These are phyloP conservation scores for Bellardia pandia DNA, from an alignment of 2,888 invertebrate species.

Conservation along the genomic window DNA sequence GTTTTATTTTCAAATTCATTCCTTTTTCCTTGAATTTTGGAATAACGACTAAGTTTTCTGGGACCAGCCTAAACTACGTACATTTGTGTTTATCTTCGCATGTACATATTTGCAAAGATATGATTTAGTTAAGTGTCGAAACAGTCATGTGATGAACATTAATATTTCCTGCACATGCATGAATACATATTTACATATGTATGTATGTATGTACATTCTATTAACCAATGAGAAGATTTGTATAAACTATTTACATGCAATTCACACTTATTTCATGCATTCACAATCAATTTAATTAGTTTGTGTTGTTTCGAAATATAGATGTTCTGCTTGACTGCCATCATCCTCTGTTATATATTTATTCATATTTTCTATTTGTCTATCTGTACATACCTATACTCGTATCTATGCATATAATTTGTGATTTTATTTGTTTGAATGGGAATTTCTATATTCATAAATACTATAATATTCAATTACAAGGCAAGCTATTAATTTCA, in stretches of 20 bases:
- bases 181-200: neutral
- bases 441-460: constrained; percentile 12
- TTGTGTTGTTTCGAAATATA: constrained; percentile 16
- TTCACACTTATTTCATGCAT: constrained; percentile 53
- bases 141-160: neutral
- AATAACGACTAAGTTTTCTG: no score
- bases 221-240: neutral
- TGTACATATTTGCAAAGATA: neutral
- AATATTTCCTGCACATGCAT: neutral
- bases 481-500: constrained; percentile 19
- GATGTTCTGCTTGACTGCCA: neutral
- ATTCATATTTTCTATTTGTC: neutral
- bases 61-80: neutral
- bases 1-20: no score
- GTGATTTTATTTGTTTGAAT: constrained; percentile 15
- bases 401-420: neutral
- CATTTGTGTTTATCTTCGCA: neutral
- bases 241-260: constrained; percentile 29
- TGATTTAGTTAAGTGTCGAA: constrained; percentile 20
- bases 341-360: neutral
- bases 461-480: constrained; percentile 42
- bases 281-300: constrained; percentile 50
- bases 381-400: neutral
- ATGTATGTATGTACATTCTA: neutral
- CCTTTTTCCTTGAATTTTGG: no score